These are phyloP conservation scores for Hypomesus transpacificus DNA, from an alignment of 2,113 vertebrate species.

Conservation along the genomic window DNA sequence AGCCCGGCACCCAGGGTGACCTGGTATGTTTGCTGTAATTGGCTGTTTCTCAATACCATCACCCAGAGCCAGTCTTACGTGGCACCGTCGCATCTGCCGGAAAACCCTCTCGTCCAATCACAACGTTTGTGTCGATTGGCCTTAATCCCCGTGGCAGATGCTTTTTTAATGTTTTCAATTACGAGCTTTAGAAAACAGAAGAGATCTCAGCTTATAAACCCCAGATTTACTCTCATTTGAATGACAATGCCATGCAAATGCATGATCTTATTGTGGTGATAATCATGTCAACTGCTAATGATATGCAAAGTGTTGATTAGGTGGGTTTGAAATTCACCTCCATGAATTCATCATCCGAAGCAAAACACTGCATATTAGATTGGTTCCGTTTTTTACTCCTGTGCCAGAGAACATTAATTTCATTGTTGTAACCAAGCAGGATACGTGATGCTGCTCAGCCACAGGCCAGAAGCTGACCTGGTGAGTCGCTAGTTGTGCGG, in stretches of 20 bases:
- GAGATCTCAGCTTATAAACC: neutral
- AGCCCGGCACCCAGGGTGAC: neutral
- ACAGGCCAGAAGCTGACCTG: too few species aligned
- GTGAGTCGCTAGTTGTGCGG: too few species aligned
- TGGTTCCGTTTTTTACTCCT: too few species aligned
- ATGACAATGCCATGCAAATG: conserved; percentile 13
- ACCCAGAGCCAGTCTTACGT: conserved; percentile 19
- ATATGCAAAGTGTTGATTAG: conserved; percentile 35
- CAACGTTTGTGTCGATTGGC: conserved; percentile 26
- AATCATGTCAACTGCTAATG: conserved; percentile 24
- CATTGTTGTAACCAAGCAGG: neutral
- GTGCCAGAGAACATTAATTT: conserved; percentile 3
- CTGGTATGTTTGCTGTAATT: conserved; percentile 30
- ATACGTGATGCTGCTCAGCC: too few species aligned
- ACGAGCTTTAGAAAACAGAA: conserved; percentile 8
- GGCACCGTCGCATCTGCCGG: neutral
- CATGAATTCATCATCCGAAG: conserved; percentile 18
- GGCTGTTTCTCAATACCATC: neutral
- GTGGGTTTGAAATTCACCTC: conserved; percentile 30
- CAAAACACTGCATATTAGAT: too few species aligned
- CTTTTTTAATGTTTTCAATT: conserved; percentile 23
- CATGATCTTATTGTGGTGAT: conserved; percentile 17
- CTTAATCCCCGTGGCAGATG: conserved; percentile 33
- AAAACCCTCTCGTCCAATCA: neutral
- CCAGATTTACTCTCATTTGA: conserved; percentile 20